phyloP scores from a whole-genome alignment of 2,113 vertebrate species.

The Falcunculus frontatus region DNA sequence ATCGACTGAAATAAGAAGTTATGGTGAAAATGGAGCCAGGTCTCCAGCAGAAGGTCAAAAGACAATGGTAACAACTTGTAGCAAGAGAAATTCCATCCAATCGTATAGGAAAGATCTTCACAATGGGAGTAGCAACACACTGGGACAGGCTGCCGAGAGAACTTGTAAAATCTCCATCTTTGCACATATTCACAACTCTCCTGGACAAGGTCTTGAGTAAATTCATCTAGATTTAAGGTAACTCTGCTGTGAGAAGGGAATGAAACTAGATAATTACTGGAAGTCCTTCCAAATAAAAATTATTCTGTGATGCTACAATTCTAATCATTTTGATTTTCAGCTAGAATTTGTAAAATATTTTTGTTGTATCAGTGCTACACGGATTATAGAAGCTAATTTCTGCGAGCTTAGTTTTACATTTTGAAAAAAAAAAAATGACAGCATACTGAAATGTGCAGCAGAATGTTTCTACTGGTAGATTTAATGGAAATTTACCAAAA shows the following conservation, averaged over 20 bases:
- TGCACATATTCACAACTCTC: background rate
- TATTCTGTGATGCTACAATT: background rate
- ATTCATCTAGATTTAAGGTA: background rate
- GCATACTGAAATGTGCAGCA: background rate
- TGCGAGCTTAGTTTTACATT: background rate
- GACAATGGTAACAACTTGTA: background rate
- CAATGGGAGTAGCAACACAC: background rate
- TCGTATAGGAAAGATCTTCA: background rate
- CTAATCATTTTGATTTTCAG: background rate
- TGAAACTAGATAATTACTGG: background rate
- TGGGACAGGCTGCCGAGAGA: background rate
- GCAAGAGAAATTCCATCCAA: background rate
- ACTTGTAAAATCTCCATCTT: background rate
- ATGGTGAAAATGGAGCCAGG: background rate
- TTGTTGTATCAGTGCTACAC: background rate
- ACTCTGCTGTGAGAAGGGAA: background rate
- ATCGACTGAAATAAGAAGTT: background rate
- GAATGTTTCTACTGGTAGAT: background rate
- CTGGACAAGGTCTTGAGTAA: background rate
- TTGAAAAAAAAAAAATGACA: background rate
- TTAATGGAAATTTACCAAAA: slow-evolving; percentile 34
- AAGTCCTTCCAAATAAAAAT: background rate
- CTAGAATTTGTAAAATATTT: background rate
- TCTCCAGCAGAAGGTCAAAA: background rate
- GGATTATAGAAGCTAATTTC: background rate